These are phyloP conservation scores for Lethrus apterus DNA, from an alignment of 1,140 invertebrate genomes.

Conservation along the genomic window DNA sequence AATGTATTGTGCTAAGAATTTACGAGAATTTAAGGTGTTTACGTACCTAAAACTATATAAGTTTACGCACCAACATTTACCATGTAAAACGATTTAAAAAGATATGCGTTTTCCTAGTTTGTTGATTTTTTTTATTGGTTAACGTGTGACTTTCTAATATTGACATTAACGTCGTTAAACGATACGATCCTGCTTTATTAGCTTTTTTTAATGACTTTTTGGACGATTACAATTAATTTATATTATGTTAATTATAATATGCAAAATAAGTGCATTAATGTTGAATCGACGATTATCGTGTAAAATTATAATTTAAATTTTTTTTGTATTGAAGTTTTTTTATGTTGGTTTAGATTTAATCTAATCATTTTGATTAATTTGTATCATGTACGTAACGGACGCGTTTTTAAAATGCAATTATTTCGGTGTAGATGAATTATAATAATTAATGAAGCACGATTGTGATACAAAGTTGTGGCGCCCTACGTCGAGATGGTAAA, in stretches of 20 bases:
- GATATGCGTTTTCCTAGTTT: slow-evolving; percentile 2
- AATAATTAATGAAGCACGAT: too few relatives aligned
- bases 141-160: too few relatives aligned
- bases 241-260: slow-evolving; percentile 14
- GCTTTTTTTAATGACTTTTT: slow-evolving; percentile 7
- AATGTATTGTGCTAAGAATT: slow-evolving; percentile 12
- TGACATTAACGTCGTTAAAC: too few relatives aligned
- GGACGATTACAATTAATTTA: not conserved
- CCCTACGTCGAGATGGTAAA: too few relatives aligned
- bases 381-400: not conserved
- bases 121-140: too few relatives aligned
- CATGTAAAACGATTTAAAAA: slow-evolving; percentile 2
- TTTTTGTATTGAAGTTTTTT: slow-evolving; percentile 13
- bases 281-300: too few relatives aligned
- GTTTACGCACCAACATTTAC: slow-evolving; percentile 12
- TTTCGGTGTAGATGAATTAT: too few relatives aligned
- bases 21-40: slow-evolving; percentile 11
- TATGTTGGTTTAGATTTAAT: slow-evolving; percentile 8
- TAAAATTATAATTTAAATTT: slow-evolving; percentile 15
- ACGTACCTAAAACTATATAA: slow-evolving; percentile 4
- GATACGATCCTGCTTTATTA: not conserved
- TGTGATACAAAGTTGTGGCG: too few relatives aligned
- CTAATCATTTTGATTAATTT: not conserved
- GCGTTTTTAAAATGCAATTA: not conserved
- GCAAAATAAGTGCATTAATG: too few relatives aligned